Percentiles rank a stretch among this genome's conserved stretches.
phyloP scores from a whole-genome alignment of 2,888 invertebrate genomes.

The Dyspetes luteomarginatus region DNA sequence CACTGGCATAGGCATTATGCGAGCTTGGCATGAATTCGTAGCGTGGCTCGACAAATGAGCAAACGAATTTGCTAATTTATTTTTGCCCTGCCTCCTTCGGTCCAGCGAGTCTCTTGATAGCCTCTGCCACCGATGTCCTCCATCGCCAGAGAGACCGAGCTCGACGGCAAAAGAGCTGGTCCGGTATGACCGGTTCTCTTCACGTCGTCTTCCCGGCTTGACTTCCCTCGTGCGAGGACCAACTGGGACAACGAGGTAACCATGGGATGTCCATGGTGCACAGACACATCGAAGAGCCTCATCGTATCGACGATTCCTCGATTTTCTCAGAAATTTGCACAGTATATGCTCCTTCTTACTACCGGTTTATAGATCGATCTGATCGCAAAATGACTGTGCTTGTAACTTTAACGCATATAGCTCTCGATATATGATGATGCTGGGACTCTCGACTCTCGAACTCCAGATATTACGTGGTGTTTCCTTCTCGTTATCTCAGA shows the following conservation, averaged over 20 bases:
- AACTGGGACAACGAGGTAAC: constrained; percentile 61
- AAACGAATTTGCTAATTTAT: constrained; percentile 39
- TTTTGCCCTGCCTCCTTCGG: constrained; percentile 32
- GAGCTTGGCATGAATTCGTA: too few species aligned
- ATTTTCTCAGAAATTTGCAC: constrained; percentile 30
- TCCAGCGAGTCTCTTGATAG: neutral
- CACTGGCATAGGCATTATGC: neutral
- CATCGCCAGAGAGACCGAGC: constrained; percentile 34
- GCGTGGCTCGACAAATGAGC: constrained; percentile 40
- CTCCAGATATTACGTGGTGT: neutral
- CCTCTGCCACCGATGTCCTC: constrained; percentile 29
- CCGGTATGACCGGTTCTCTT: constrained; percentile 56
- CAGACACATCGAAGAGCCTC: constrained; percentile 5
- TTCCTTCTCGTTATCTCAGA: neutral
- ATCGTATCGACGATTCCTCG: constrained; percentile 43
- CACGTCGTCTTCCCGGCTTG: constrained; percentile 19
- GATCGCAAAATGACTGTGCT: constrained; percentile 37
- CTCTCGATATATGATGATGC: constrained; percentile 1
- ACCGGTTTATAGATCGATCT: constrained; percentile 41
- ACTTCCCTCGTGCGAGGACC: constrained; percentile 33
- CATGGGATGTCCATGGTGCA: constrained; percentile 43
- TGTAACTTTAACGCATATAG: too few species aligned
- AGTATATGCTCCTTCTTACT: constrained; percentile 15
- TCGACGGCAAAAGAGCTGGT: constrained; percentile 53
- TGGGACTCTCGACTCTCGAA: neutral